Conservation (phyloP, 1,140 invertebrate species). For the Chelonus insularis region DNA sequence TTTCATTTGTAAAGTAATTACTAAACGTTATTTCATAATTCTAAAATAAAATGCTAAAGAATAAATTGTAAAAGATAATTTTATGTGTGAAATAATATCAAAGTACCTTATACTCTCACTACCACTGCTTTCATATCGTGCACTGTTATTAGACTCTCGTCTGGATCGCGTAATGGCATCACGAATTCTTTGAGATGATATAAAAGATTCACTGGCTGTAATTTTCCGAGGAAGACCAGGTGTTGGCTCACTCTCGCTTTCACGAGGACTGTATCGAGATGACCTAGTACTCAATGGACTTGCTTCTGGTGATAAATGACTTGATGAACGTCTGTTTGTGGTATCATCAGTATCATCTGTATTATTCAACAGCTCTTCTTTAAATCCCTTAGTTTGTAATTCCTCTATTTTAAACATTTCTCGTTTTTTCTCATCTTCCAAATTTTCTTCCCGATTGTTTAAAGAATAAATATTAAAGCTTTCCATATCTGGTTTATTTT, state of each 20-base stretch:
- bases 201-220: constrained; percentile 44
- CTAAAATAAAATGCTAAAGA: no score
- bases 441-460: constrained; percentile 17
- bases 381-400: constrained; percentile 43
- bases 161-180: constrained; percentile 57
- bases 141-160: constrained; percentile 54
- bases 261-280: constrained; percentile 56
- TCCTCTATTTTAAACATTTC: no score
- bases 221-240: constrained; percentile 53
- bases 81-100: no score
- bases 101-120: constrained; percentile 54
- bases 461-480: no score
- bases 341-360: constrained; percentile 51
- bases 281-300: constrained; percentile 57
- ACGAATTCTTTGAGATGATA: constrained; percentile 54
- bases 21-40: no score
- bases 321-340: constrained; percentile 44
- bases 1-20: no score
- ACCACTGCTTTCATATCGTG: constrained; percentile 57
- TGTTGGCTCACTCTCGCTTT: constrained; percentile 58
- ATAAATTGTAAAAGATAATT: no score
- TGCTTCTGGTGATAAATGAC: constrained; percentile 55
- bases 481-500: neutral
- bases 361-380: constrained; percentile 50
- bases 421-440: no score